These are phyloP conservation scores for Gymnogyps californianus DNA, from an alignment of 2,113 vertebrate genomes.

Conservation along the genomic window DNA sequence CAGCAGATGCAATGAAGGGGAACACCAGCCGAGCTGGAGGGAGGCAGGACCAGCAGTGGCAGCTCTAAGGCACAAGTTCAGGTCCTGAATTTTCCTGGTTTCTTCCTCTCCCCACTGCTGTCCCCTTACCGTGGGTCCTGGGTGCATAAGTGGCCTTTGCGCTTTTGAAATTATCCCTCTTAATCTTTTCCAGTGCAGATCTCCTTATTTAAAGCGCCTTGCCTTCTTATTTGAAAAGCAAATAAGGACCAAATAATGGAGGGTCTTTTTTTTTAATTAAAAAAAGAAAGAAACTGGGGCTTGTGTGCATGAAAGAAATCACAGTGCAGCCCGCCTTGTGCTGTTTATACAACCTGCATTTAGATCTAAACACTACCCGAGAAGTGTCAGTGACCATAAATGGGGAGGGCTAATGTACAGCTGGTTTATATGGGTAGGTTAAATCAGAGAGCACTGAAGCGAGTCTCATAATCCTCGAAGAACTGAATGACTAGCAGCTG, in stretches of 20 bases:
- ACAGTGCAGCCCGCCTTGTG: slow-evolving; percentile 20
- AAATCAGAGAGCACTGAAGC: slow-evolving; percentile 44
- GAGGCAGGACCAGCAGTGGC: not conserved
- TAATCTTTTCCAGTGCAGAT: not conserved
- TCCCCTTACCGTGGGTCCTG: not conserved
- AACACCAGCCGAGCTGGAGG: not conserved
- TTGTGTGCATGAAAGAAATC: slow-evolving; percentile 1
- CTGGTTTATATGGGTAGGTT: slow-evolving; percentile 39
- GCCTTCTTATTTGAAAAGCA: slow-evolving; percentile 36
- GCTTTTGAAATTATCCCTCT: not conserved
- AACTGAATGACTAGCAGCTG: slow-evolving; percentile 48
- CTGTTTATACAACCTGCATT: slow-evolving; percentile 49
- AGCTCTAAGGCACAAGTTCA: not conserved
- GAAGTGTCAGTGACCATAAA: slow-evolving; percentile 55
- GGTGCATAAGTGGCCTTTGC: slow-evolving; percentile 4
- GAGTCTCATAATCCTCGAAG: not conserved
- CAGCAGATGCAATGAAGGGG: not conserved
- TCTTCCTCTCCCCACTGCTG: not conserved
- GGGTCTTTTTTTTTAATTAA: not conserved
- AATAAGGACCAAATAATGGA: slow-evolving; percentile 31
- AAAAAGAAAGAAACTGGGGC: not conserved
- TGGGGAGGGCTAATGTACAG: slow-evolving; percentile 1
- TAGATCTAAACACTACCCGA: not conserved
- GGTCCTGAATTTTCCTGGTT: not conserved
- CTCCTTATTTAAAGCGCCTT: not conserved